These are phyloP conservation scores for Copsychus sechellarum DNA, from an alignment of 2,113 vertebrate genomes.

Conservation along the genomic window DNA sequence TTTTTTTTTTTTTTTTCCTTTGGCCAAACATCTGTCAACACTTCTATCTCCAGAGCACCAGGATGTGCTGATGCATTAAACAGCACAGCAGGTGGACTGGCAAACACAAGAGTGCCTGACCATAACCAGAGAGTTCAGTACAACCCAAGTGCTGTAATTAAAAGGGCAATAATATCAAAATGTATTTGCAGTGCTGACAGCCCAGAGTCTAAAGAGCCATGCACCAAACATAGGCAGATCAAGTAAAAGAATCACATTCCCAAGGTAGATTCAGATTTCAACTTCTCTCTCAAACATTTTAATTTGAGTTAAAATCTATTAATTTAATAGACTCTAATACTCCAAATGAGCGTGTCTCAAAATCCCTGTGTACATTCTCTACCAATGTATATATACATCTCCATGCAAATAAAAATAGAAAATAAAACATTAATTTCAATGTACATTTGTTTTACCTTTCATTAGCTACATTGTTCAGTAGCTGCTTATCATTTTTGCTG, in stretches of 20 bases:
- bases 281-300: neutral
- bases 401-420: neutral
- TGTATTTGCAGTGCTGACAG: neutral
- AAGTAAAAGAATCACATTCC: neutral
- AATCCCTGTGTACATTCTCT: neutral
- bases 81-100: constrained; percentile 35
- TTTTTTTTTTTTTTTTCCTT: neutral
- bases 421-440: neutral
- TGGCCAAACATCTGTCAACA: constrained; percentile 21
- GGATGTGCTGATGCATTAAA: constrained; percentile 53
- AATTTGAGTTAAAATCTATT: neutral
- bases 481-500: neutral
- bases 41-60: neutral
- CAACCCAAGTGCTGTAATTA: neutral
- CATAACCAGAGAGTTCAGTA: neutral
- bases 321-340: neutral
- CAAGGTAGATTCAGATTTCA: neutral
- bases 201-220: neutral
- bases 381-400: neutral
- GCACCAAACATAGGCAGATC: neutral
- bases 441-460: neutral
- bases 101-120: neutral
- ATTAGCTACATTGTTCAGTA: neutral
- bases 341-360: neutral
- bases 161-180: neutral